Conservation (phyloP, 2,113 vertebrate genomes). For the Prunella fulvescens region DNA sequence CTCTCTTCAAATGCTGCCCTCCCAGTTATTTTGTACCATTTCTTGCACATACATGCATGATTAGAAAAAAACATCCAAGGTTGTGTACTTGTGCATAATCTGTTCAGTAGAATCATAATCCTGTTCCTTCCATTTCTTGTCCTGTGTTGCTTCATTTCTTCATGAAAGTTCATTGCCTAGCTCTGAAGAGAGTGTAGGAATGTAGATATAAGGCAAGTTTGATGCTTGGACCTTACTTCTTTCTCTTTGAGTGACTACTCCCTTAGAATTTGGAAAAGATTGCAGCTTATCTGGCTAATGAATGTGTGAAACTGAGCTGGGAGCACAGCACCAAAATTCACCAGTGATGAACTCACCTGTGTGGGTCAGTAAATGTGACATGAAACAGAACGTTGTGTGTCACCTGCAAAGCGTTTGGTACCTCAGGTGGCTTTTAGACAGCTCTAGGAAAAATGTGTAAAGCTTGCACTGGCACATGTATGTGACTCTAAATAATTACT, state of each 20-base stretch:
- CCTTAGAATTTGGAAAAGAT: not conserved
- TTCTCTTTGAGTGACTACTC: not conserved
- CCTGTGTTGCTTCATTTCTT: not conserved
- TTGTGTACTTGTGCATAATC: rapidly evolving
- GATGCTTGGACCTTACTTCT: not conserved
- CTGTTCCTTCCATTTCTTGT: not conserved
- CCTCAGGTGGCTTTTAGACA: not conserved
- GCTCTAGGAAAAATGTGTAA: not conserved
- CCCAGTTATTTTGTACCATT: not conserved
- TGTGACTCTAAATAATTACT: not conserved
- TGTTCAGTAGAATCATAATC: not conserved
- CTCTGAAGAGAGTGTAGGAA: not conserved
- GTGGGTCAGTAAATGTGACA: not conserved
- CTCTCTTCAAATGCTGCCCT: not conserved
- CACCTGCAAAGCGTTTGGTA: rapidly evolving
- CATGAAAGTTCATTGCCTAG: not conserved
- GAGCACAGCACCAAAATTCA: not conserved
- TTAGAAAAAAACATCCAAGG: not conserved
- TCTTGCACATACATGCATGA: not conserved
- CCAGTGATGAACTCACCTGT: not conserved
- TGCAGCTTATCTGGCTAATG: not conserved
- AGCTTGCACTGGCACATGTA: not conserved
- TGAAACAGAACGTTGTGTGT: rapidly evolving
- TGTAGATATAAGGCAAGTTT: rapidly evolving
- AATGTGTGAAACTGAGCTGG: not conserved